Percentiles rank a stretch among this genome's conserved stretches.
Evolutionary conservation across 2,797 vertebrate species (phyloP).

Genomic region (Halcyon smyrnensis): DNA sequence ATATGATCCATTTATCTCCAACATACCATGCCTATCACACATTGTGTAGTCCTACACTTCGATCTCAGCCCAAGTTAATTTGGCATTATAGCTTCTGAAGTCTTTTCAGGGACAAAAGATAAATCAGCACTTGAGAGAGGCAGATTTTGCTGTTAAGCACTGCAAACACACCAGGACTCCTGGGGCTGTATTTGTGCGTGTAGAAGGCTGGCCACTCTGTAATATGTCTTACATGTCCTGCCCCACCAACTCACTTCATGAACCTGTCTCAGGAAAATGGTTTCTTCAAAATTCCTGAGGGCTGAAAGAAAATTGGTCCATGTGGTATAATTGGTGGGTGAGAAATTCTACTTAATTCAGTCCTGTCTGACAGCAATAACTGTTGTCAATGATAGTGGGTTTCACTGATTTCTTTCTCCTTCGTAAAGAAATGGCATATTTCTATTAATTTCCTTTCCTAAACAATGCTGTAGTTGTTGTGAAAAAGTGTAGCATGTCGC

Average conservation of each 20-base stretch:
- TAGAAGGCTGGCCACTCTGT: background rate
- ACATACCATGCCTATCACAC: background rate
- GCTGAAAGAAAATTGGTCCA: background rate
- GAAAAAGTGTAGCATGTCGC: background rate
- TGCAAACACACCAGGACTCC: background rate
- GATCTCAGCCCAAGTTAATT: conserved; percentile 52
- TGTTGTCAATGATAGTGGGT: background rate
- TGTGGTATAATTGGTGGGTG: background rate
- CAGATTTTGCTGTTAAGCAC: background rate
- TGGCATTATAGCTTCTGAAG: conserved; percentile 30
- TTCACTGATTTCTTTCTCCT: background rate
- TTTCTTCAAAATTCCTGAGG: background rate
- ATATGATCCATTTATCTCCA: conserved; percentile 55
- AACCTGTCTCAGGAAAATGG: background rate
- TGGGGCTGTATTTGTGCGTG: accelerated
- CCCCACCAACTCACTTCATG: accelerated
- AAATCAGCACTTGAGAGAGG: background rate
- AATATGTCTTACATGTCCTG: background rate
- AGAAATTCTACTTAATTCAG: background rate
- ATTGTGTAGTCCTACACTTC: conserved; percentile 28
- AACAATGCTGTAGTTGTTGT: background rate
- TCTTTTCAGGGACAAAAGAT: conserved; percentile 26
- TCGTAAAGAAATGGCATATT: background rate
- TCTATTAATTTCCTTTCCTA: background rate
- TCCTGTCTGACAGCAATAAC: background rate